A percentile compares a stretch with the other conserved stretches of the same genome.
phyloP scores from a whole-genome alignment of 2,888 invertebrate species.

The Lycocerus yunnanus region DNA sequence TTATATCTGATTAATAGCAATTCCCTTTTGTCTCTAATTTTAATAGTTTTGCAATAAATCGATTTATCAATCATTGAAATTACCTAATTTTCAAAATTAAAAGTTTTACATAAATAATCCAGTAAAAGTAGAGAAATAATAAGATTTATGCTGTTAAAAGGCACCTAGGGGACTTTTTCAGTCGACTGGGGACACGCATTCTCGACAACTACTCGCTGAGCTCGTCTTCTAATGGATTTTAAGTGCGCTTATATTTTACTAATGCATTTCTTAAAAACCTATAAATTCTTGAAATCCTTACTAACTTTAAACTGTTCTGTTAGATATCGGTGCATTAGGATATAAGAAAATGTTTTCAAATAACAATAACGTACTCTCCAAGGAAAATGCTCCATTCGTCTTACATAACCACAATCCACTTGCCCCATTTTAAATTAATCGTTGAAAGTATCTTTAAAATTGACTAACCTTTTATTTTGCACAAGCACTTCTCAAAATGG shows the following conservation, averaged over 20 bases:
- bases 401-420: not conserved
- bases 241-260: constrained; percentile 46
- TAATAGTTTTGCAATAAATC: not conserved
- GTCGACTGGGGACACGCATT: constrained; percentile 29
- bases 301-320: constrained; percentile 37
- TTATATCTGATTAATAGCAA: not conserved
- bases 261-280: constrained; percentile 49
- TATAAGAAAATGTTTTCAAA: constrained; percentile 42
- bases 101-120: constrained; percentile 18
- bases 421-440: not conserved
- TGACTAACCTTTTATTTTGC: not conserved
- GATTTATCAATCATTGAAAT: not conserved
- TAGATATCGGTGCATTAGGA: constrained; percentile 36
- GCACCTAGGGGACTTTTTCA: constrained; percentile 36
- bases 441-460: not conserved
- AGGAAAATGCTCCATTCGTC: not conserved
- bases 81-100: not conserved
- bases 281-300: constrained; percentile 43
- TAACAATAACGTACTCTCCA: constrained; percentile 39
- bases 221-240: constrained; percentile 47
- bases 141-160: constrained; percentile 42
- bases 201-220: constrained; percentile 33
- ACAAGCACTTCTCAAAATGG: not conserved
- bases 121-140: constrained; percentile 34
- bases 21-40: not conserved